Evolutionary conservation across 2,888 invertebrate species (phyloP), one percentile per base, ranked within the genome.

Genomic region (Drosophila sordidapex): DNA sequence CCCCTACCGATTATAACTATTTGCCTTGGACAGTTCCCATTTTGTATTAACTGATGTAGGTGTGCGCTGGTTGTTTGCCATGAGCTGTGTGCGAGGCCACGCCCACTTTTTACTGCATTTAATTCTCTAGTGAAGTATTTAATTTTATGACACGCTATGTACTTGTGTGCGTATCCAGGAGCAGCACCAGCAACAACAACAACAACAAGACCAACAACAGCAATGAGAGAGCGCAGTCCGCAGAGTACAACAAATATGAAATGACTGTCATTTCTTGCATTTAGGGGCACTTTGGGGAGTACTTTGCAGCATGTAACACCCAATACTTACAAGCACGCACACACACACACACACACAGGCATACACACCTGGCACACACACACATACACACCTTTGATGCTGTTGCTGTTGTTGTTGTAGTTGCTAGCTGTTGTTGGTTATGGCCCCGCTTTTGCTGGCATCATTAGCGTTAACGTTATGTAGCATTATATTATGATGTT

Each of bases 91-190:
- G 68, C 38, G 33, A 29, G 48, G 57, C 57, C 57, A 87, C 87
- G 83, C 89, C 86, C 85, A 83, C 81, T 83, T 85, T 90, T 84
- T 82, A 82, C 83, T 88, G 90, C 89, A 86, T 82, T 88, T 83
- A 87, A 91, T 88, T 89, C 91, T 90, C 90, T 70, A 79, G 91
- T 87, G 91, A 83, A 87, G 91, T 91, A 90, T 91, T 91, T 90
- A 90, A 89, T 91, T 91, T 91, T 90, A 91, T 90, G 90, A 81
- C 87, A 89, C 74, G 81, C 76, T 84, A 76, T 85, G 81, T 87
- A 73, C 86, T 76, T 79, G 79, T 68, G 65, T 78, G 84, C 72
- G 81, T 80, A 81, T 75, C 63, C 81, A 79, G 62, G 62, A 77
- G 74, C 73, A 69, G 58, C 49, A 69, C 56, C 68, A 70, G 36